Conservation (phyloP, 2,797 vertebrate species). For the Megalops cyprinoides region DNA sequence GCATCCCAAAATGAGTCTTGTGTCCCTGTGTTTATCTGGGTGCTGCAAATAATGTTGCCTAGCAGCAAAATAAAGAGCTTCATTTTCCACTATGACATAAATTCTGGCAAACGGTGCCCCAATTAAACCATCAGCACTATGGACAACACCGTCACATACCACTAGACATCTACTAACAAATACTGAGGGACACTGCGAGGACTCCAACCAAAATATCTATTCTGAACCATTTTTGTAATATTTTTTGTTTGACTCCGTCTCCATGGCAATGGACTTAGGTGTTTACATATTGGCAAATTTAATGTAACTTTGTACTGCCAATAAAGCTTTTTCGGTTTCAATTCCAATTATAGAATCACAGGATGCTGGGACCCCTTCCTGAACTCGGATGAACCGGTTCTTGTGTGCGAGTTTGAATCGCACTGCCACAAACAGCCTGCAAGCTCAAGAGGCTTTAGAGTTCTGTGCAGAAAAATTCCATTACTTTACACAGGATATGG, state of each 20-base stretch:
- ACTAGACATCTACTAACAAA: background rate
- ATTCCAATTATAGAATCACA: conserved; percentile 61
- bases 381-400: conserved; percentile 63
- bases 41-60: background rate
- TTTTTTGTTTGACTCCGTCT: conserved; percentile 63
- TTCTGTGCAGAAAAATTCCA: background rate
- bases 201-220: background rate
- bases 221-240: conserved; percentile 53
- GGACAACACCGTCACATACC: too few relatives aligned
- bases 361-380: conserved; percentile 59
- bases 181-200: background rate
- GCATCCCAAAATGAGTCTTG: too few relatives aligned
- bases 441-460: background rate
- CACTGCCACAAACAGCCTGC: background rate
- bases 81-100: background rate
- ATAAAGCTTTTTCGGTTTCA: conserved; percentile 65
- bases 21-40: background rate
- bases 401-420: conserved; percentile 25
- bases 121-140: background rate
- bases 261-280: conserved; percentile 53
- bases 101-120: background rate
- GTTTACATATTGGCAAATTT: conserved; percentile 63
- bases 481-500: background rate
- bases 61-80: background rate
- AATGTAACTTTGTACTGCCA: conserved; percentile 59